Percentiles rank a stretch among this genome's conserved stretches.
phyloP scores from a whole-genome alignment of 2,888 invertebrate species.

The Serripes groenlandicus region DNA sequence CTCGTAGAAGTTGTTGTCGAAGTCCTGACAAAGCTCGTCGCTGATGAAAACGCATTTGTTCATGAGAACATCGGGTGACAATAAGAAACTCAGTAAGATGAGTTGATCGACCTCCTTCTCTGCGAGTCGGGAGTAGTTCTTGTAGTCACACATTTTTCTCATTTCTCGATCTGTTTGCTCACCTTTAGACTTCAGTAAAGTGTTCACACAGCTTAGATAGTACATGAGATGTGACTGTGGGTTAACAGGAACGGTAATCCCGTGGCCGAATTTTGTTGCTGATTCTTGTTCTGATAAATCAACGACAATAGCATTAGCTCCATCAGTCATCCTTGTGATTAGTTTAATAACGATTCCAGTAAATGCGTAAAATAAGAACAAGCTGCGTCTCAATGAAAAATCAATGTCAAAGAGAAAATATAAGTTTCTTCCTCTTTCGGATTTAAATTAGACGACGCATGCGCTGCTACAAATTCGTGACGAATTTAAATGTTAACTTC shows the following conservation, averaged over 20 bases:
- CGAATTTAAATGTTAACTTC: too few relatives aligned
- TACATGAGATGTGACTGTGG: slow-evolving; percentile 37
- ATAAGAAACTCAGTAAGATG: slow-evolving; percentile 25
- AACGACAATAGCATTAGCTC: neutral
- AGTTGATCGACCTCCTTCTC: slow-evolving; percentile 25
- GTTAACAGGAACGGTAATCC: slow-evolving; percentile 29
- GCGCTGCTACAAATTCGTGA: too few relatives aligned
- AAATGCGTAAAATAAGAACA: too few relatives aligned
- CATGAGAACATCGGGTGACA: slow-evolving; percentile 32
- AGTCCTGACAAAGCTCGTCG: slow-evolving; percentile 32
- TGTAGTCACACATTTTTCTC: slow-evolving; percentile 33
- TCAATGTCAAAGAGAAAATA: too few relatives aligned
- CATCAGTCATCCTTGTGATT: slow-evolving; percentile 13
- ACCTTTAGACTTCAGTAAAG: slow-evolving; percentile 26
- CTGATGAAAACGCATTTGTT: slow-evolving; percentile 36
- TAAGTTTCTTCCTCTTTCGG: slow-evolving; percentile 10
- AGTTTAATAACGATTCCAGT: too few relatives aligned
- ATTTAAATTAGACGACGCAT: neutral
- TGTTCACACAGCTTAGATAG: slow-evolving; percentile 38
- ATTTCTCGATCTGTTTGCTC: slow-evolving; percentile 27
- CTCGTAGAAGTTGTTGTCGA: slow-evolving; percentile 42
- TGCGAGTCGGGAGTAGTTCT: slow-evolving; percentile 27
- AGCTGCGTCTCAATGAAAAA: too few relatives aligned
- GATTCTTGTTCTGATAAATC: slow-evolving; percentile 18
- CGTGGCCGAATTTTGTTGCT: slow-evolving; percentile 22